A percentile compares a stretch with the other conserved stretches of the same genome.
Conservation (phyloP, 2,888 invertebrate genomes). For the Trachelus iudaicus region DNA sequence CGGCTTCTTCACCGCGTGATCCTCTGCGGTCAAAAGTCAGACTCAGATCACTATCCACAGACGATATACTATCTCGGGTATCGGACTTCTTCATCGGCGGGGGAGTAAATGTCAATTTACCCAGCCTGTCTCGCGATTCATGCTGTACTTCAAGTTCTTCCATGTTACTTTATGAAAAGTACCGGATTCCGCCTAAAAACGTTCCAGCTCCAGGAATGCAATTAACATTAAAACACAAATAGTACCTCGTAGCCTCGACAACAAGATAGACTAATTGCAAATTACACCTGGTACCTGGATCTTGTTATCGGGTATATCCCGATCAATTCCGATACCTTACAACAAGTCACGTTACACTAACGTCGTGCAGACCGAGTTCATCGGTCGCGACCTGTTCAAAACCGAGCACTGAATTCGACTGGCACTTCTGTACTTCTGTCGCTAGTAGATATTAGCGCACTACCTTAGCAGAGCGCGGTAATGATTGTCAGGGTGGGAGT, state of each 20-base stretch:
- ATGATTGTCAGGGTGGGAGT: neutral
- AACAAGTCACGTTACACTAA: neutral
- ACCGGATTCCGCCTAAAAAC: neutral
- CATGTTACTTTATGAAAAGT: conserved; percentile 28
- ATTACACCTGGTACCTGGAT: neutral
- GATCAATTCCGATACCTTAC: neutral
- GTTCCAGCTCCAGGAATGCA: neutral
- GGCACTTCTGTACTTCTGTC: neutral
- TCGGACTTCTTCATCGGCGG: conserved; percentile 69
- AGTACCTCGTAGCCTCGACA: neutral
- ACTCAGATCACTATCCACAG: conserved; percentile 72
- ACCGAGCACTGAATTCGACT: neutral
- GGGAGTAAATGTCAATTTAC: conserved; percentile 57
- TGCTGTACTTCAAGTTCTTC: conserved; percentile 58
- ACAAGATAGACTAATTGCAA: neutral
- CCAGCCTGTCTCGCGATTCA: conserved; percentile 59
- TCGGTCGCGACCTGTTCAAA: neutral
- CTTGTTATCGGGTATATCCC: neutral
- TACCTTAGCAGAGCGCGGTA: neutral
- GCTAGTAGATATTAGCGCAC: neutral
- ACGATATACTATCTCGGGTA: conserved; percentile 72
- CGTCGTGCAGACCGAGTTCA: neutral
- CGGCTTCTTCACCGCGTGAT: conserved; percentile 73
- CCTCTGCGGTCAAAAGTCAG: conserved; percentile 68
- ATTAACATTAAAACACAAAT: neutral